A percentile compares a stretch with the other conserved stretches of the same genome.
phyloP scores from a whole-genome alignment of 1,140 invertebrate species.

The Ctenoplectra terminalis region DNA sequence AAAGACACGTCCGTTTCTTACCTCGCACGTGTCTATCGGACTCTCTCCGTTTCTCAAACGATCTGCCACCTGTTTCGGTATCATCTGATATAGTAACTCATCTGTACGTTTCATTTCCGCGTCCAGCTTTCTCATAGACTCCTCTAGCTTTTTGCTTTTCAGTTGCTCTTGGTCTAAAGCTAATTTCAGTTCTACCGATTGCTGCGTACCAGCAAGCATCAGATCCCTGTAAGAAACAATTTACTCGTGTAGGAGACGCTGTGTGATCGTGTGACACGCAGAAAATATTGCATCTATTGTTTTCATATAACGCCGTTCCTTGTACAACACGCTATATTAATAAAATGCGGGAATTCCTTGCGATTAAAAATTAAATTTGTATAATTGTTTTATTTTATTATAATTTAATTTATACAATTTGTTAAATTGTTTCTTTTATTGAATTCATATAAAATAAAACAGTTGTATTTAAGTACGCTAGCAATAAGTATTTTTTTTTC shows the following conservation, averaged over 20 bases:
- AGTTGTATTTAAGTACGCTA: no score
- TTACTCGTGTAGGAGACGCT: not conserved
- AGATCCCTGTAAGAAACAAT: conserved; percentile 87
- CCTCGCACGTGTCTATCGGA: conserved; percentile 97
- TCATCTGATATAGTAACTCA: conserved; percentile 98
- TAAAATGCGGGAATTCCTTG: no score
- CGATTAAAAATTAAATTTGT: no score
- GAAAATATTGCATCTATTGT: no score
- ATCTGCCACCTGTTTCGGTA: conserved; percentile 98
- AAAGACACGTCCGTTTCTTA: conserved; percentile 81
- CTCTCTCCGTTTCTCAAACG: conserved; percentile 95
- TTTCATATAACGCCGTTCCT: no score
- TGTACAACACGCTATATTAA: no score
- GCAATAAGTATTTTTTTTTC: no score
- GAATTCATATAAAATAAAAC: no score
- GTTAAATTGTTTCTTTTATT: no score
- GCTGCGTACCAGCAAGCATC: conserved; percentile 97
- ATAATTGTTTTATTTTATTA: no score
- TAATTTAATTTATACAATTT: no score
- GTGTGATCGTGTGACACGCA: no score
- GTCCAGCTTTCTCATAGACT: conserved; percentile 97
- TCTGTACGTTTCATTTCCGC: conserved; percentile 98
- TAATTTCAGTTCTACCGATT: conserved; percentile 97
- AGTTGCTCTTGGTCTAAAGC: conserved; percentile 98
- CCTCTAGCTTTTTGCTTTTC: conserved; percentile 97